These are phyloP conservation scores for Oryctes rhinoceros DNA, from an alignment of 1,140 invertebrate genomes.

Conservation along the genomic window DNA sequence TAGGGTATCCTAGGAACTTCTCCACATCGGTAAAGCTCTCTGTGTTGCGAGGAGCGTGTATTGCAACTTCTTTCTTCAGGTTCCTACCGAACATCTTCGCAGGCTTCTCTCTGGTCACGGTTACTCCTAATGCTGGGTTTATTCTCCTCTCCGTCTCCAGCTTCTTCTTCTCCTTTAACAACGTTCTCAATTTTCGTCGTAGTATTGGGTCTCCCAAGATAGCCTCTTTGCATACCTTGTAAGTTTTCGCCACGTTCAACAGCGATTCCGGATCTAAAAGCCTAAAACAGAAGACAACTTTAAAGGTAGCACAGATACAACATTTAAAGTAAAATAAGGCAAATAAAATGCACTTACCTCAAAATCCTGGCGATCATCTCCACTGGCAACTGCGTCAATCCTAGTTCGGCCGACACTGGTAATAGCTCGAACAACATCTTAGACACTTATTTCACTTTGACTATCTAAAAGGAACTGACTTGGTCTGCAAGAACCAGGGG, in stretches of 20 bases:
- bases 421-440: neutral
- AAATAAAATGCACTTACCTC: neutral
- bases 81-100: neutral
- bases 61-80: neutral
- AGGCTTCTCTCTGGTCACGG: neutral
- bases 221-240: neutral
- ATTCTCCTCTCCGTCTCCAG: neutral
- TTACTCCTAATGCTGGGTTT: neutral
- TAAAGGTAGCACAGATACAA: neutral
- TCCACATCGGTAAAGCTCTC: neutral
- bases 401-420: neutral
- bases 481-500: neutral
- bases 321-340: neutral
- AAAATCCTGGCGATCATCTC: conserved; percentile 13
- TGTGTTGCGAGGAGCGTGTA: neutral
- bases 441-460: neutral
- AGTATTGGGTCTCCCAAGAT: neutral
- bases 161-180: neutral
- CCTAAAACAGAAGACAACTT: neutral
- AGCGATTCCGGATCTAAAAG: neutral
- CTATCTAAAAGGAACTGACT: neutral
- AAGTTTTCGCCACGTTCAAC: neutral
- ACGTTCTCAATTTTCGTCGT: neutral
- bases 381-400: neutral
- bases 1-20: neutral